Percentiles rank a stretch among this genome's conserved stretches.
These are phyloP conservation scores for Urocitellus parryii DNA, from an alignment of 2,113 vertebrate genomes.

Conservation along the genomic window DNA sequence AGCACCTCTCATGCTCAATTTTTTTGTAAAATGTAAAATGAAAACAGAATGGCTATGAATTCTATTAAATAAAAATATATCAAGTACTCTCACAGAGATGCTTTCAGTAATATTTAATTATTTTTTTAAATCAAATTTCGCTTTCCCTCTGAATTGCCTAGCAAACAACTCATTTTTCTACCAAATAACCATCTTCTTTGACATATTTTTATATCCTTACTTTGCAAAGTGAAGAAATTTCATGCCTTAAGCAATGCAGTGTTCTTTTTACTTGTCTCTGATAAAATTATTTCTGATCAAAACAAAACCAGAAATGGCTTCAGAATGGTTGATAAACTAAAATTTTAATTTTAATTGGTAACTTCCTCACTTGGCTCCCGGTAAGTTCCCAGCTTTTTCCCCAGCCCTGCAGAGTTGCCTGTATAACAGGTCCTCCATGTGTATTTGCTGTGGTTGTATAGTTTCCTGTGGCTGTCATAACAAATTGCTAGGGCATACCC, in stretches of 20 bases:
- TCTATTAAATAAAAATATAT: not conserved
- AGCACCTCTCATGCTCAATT: not conserved
- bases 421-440: no score
- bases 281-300: conserved; percentile 29
- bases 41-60: not conserved
- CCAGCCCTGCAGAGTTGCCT: not conserved
- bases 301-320: not conserved
- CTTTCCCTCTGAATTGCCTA: not conserved
- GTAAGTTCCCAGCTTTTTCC: not conserved
- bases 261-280: not conserved
- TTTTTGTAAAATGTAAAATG: not conserved
- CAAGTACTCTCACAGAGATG: not conserved
- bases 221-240: conserved; percentile 17
- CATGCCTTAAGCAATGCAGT: not conserved
- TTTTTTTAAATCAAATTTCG: not conserved
- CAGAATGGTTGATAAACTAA: not conserved
- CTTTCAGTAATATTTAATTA: conserved; percentile 1
- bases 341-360: not conserved
- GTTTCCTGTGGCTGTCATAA: not conserved
- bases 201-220: not conserved
- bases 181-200: not conserved
- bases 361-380: not conserved
- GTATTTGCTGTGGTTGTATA: not conserved
- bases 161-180: conserved; percentile 21
- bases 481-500: not conserved